These are phyloP conservation scores for Eira barbara DNA, from an alignment of 2,113 vertebrate genomes.

Conservation along the genomic window DNA sequence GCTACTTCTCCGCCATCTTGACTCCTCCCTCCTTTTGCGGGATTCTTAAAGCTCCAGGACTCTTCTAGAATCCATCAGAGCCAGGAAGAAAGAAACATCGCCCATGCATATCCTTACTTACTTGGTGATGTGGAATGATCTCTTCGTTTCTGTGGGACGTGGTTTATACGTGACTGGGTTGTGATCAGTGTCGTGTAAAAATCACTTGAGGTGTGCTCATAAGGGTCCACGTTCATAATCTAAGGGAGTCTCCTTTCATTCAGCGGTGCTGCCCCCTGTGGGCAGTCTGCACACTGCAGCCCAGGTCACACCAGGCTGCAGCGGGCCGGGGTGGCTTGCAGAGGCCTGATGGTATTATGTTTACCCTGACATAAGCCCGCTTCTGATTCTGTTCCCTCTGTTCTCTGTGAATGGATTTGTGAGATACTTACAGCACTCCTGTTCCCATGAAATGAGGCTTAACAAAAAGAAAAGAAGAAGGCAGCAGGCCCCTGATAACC, in stretches of 20 bases:
- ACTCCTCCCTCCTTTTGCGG: not conserved
- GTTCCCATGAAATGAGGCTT: not conserved
- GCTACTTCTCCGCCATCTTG: no score
- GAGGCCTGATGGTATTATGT: not conserved
- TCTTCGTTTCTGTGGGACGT: not conserved
- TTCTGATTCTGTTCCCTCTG: not conserved
- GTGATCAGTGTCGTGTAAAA: not conserved
- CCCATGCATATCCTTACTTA: not conserved
- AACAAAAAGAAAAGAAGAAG: not conserved
- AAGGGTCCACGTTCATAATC: rapidly evolving
- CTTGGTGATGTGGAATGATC: rapidly evolving
- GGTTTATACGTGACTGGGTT: not conserved
- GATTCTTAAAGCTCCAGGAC: not conserved
- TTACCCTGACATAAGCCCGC: not conserved
- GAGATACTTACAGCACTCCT: not conserved
- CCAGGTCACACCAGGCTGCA: rapidly evolving
- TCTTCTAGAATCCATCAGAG: not conserved
- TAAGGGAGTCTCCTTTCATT: rapidly evolving
- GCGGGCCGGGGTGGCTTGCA: rapidly evolving
- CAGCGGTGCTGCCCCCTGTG: not conserved
- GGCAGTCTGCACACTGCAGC: not conserved
- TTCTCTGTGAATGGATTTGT: not conserved
- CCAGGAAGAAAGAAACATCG: not conserved
- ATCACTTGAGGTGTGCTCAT: not conserved
- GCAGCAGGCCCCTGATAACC: not conserved